A percentile compares a stretch with the other conserved stretches of the same genome.
Evolutionary conservation across 2,113 vertebrate genomes (phyloP).

Genomic region (Synodontis membranacea): DNA sequence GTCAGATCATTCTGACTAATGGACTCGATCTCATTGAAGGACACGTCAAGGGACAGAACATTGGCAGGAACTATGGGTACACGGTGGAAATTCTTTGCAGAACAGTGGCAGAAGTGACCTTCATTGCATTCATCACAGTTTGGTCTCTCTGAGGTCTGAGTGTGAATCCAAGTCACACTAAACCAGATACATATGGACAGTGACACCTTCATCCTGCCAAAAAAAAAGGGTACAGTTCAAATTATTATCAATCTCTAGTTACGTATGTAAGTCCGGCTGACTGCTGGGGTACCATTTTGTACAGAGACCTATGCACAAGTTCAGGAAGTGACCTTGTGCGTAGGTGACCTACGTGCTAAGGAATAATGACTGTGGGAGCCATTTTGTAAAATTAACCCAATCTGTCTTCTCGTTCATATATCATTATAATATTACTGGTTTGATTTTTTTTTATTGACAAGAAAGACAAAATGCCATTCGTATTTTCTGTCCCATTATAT

Average conservation of each 20-base stretch:
- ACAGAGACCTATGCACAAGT: neutral
- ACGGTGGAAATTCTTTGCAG: slow-evolving; percentile 53
- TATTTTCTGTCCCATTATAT: neutral
- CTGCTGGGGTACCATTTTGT: neutral
- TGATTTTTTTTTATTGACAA: neutral
- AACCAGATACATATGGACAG: neutral
- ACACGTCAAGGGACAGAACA: slow-evolving; percentile 67
- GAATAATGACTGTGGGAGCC: neutral
- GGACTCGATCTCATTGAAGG: slow-evolving; percentile 71
- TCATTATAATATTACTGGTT: too few species aligned
- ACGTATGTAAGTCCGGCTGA: neutral
- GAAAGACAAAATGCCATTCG: neutral
- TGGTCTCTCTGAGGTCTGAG: neutral
- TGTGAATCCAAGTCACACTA: neutral
- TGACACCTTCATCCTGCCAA: slow-evolving; percentile 33
- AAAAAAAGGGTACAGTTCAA: neutral
- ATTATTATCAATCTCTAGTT: neutral
- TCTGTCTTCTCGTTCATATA: neutral
- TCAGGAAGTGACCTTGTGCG: neutral
- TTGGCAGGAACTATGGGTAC: slow-evolving; percentile 67
- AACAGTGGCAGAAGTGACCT: slow-evolving; percentile 68
- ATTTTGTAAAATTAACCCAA: neutral
- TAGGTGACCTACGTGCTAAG: neutral
- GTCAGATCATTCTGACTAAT: slow-evolving; percentile 67
- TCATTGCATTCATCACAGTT: slow-evolving; percentile 58